phyloP scores from a whole-genome alignment of 37 sponge, comb jelly and placozoan genomes.

The Haliclona indistincta region DNA sequence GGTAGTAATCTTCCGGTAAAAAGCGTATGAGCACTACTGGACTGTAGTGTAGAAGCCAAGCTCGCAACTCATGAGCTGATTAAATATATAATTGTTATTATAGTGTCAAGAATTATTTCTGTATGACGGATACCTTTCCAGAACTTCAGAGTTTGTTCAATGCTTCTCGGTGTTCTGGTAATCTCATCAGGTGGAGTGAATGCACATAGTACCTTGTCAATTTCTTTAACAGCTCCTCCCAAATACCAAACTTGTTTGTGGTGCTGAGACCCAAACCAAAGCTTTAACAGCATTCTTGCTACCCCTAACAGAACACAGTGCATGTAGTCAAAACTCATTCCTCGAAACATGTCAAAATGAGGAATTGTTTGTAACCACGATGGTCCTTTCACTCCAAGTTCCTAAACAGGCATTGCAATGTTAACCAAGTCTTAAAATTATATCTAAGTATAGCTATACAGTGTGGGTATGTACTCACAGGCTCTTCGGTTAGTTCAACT shows the following conservation, averaged over 20 bases:
- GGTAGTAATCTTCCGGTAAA: conserved; percentile 23
- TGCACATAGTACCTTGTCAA: conserved; percentile 17
- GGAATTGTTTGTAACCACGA: conserved; percentile 27
- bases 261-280: conserved; percentile 34
- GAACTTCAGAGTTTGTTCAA: conserved; percentile 29
- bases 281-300: conserved; percentile 19
- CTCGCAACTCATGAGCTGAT: conserved; percentile 45
- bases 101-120: not conserved
- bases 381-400: conserved; percentile 48
- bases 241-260: conserved; percentile 37
- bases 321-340: conserved; percentile 46
- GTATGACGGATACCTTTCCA: conserved; percentile 51
- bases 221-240: not conserved
- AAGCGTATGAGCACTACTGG: conserved; percentile 22
- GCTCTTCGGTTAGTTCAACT: too few relatives aligned
- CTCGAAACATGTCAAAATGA: conserved; percentile 30
- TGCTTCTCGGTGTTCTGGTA: conserved; percentile 21
- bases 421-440: not conserved
- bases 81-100: not conserved
- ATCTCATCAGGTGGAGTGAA: conserved; percentile 43
- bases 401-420: conserved; percentile 6
- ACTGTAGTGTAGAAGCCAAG: conserved; percentile 41
- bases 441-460: too few relatives aligned
- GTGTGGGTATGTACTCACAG: too few relatives aligned
- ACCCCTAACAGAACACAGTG: conserved; percentile 46